Conservation (phyloP, 2,113 vertebrate species). For the Eulacestoma nigropectus region DNA sequence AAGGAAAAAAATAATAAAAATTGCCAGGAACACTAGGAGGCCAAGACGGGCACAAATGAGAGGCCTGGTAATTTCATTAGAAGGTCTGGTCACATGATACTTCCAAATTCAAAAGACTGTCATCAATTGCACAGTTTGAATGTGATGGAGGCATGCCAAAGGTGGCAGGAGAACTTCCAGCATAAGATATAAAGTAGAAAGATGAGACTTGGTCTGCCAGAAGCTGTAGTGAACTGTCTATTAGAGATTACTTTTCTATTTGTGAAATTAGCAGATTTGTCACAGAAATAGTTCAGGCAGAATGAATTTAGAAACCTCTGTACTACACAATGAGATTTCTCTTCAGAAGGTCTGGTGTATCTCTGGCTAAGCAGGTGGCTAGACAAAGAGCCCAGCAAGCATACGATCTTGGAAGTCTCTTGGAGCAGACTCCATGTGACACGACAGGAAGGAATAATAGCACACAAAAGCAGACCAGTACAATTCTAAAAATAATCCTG, state of each 20-base stretch:
- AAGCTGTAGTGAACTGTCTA: background rate
- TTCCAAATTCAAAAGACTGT: background rate
- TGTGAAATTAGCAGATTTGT: background rate
- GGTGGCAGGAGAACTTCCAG: background rate
- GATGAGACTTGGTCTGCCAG: background rate
- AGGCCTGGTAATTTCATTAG: background rate
- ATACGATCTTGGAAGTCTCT: background rate
- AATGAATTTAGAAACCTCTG: background rate
- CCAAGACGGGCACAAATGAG: background rate
- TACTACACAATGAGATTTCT: background rate
- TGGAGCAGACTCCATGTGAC: background rate
- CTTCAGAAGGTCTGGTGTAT: background rate
- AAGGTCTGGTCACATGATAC: background rate
- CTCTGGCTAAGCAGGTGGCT: background rate
- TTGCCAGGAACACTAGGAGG: background rate
- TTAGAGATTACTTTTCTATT: background rate
- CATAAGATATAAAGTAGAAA: background rate
- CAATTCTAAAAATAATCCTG: background rate
- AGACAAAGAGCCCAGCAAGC: background rate
- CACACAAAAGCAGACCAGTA: background rate
- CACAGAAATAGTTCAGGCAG: background rate
- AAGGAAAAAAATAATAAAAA: background rate
- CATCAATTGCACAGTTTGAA: background rate
- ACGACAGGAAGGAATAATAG: background rate
- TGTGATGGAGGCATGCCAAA: background rate